Conservation (phyloP, 2,113 vertebrate species). For the Gadus macrocephalus region DNA sequence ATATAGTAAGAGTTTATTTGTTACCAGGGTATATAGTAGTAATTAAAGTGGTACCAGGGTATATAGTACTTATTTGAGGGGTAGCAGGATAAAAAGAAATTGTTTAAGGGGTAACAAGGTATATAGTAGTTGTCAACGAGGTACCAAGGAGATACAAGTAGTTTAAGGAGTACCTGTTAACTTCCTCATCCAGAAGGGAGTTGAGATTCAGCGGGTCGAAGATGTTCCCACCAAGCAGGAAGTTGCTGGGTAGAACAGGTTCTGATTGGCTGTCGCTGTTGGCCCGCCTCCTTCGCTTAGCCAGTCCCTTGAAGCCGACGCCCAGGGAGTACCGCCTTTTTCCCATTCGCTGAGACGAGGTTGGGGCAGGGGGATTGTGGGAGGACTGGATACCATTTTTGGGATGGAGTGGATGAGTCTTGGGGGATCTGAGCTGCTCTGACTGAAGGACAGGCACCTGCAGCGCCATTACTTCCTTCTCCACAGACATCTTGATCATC, state of each 20-base stretch:
- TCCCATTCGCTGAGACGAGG: conserved; percentile 42
- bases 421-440: conserved; percentile 36
- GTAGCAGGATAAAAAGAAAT: not conserved
- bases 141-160: not conserved
- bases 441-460: conserved; percentile 26
- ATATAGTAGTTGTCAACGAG: not conserved
- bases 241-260: conserved; percentile 80
- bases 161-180: conserved; percentile 67
- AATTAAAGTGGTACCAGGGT: not conserved
- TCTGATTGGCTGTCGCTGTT: conserved; percentile 80
- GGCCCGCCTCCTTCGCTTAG: conserved; percentile 77
- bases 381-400: conserved; percentile 75
- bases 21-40: not conserved
- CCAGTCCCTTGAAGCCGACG: conserved; percentile 74
- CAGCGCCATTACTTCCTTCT: conserved; percentile 55
- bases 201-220: conserved; percentile 92
- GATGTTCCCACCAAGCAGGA: conserved; percentile 89
- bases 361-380: conserved; percentile 14
- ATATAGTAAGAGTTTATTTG: not conserved
- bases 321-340: conserved; percentile 82
- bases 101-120: not conserved
- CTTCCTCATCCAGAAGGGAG: conserved; percentile 86
- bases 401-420: conserved; percentile 37
- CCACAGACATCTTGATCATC: conserved; percentile 66
- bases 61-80: not conserved